These are phyloP conservation scores for Crocuta crocuta DNA, from an alignment of 2,113 vertebrate species.

Conservation along the genomic window DNA sequence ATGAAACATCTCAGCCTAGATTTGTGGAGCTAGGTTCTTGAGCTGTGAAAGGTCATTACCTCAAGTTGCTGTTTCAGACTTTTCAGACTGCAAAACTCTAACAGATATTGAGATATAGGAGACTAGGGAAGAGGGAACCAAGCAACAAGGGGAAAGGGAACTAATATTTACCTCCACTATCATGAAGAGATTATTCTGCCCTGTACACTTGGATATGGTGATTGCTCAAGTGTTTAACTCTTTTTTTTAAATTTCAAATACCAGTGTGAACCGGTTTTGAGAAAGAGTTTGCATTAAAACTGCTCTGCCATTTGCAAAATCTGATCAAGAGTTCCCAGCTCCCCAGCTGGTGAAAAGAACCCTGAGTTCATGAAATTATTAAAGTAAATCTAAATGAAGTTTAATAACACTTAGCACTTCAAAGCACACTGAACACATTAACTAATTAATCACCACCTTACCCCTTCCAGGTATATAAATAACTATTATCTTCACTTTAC, in stretches of 20 bases:
- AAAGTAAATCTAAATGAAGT: conserved; percentile 67
- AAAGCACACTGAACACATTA: conserved; percentile 60
- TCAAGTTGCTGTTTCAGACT: conserved; percentile 19
- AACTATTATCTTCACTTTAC: conserved; percentile 57
- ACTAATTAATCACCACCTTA: conserved; percentile 73
- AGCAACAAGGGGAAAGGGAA: background rate
- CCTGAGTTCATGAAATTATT: conserved; percentile 54
- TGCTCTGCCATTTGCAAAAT: conserved; percentile 49
- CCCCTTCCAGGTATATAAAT: conserved; percentile 69
- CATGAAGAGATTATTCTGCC: conserved; percentile 11
- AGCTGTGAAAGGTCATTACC: background rate
- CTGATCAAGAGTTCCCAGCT: conserved; percentile 51
- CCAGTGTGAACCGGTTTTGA: conserved; percentile 56
- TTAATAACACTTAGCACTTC: conserved; percentile 74
- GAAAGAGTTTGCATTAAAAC: conserved; percentile 45
- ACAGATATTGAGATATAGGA: background rate
- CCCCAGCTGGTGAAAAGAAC: conserved; percentile 30
- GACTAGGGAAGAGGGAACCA: conserved; percentile 51
- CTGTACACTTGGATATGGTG: background rate
- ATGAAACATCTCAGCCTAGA: rapidly evolving
- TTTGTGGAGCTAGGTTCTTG: background rate
- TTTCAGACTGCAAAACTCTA: background rate
- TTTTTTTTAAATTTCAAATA: conserved; percentile 43
- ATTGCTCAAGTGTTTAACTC: conserved; percentile 48
- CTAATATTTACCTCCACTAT: conserved; percentile 73